Base-by-base conservation (phyloP, 2,797 vertebrate species). In the Cuniculus paca region DNA sequence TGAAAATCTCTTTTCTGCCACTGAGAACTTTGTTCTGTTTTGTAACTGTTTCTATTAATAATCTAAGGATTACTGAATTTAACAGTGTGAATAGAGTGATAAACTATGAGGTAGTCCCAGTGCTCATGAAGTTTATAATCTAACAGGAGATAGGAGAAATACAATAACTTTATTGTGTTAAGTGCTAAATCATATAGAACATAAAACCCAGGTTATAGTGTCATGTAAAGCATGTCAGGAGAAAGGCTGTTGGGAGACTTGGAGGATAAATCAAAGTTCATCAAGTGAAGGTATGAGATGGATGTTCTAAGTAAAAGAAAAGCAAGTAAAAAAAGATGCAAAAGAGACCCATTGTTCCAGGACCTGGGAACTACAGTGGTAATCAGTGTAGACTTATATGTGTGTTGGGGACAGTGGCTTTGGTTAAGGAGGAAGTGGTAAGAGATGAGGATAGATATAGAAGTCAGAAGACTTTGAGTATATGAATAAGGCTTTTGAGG, bases 401-500 rank as follows among this genome's bases (percentile, higher is more conserved):
- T 68, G 42, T 75, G 28, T 36, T 78, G 65, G 58, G 54, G 19
- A 54, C 56, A n/a, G 31, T 68, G 80, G 11, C 77, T 87, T 88
- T 45, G 5, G 10, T 52, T 34, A 31, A 83, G 54, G 70, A 93
- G 45, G 42, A 90, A 56, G 42, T 52, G 45, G 42, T 91, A 36
- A 93, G 79, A 93, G n/a, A 70, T 34, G 22, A 91, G 83, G 36
- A 45, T 42, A 61, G 52, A 60, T 78, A 74, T 63, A 82, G 61
- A 60, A 81, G 20, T 75, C 74, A 58, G 13, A 36, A 74, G 79
- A 36, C 26, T 56, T 39, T 42, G 28, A 92, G 36, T 77, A 12
- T 82, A 28, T 92, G 80, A 79, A 54, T 36, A 74, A 79, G 70
- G 85, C n/a, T 58, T 92, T 60, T 36, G 56, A 42, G 34, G 19